Evolutionary conservation across 2,888 invertebrate genomes (phyloP), one percentile per base, ranked within the genome.

Genomic region (Hydrotaea diabolus): DNA sequence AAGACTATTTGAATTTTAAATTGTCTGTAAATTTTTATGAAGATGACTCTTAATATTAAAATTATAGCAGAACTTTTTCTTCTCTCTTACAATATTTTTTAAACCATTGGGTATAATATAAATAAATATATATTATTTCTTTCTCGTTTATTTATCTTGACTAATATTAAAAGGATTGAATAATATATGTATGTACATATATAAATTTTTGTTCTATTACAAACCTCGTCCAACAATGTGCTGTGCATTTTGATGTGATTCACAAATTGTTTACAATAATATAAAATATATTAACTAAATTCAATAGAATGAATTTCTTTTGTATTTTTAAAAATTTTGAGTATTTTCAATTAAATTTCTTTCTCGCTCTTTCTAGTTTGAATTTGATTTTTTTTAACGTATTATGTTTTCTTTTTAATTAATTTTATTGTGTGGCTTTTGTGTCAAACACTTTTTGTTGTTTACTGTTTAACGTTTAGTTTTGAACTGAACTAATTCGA

Each of bases 181-280:
- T 31, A 31, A 31, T 31, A 31, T 31, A 31, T n/a, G n/a, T n/a
- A n/a, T n/a, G n/a, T n/a, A 31, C 2, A 31, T 31, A 31, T 2
- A 4, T 31, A 4, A 31, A 2, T 31, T 31, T 31, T 31, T 49
- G 15, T 1, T 49, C 39, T 49, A 13, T 5, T 81, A 87, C 90
- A 62, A 87, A 91, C 90, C 91, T 91, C 90, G 77, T 91, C 91
- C 87, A 91, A 88, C 77, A 91, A 82, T 87, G 89, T 91, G 87
- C 89, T 90, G 75, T 90, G 91, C 90, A 91, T 90, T 88, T 88
- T 89, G 81, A 21, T 81, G 76, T 69, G 71, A 77, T 77, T 74
- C 69, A 76, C 71, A 55, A 59, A 71, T 23, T 77, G n/a, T n/a
- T n/a, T 49, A 43, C 26, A 62, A 26, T 31, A 62, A 31, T 59